Conservation (phyloP, 2,888 invertebrate species). For the Cacoxenus indagator region DNA sequence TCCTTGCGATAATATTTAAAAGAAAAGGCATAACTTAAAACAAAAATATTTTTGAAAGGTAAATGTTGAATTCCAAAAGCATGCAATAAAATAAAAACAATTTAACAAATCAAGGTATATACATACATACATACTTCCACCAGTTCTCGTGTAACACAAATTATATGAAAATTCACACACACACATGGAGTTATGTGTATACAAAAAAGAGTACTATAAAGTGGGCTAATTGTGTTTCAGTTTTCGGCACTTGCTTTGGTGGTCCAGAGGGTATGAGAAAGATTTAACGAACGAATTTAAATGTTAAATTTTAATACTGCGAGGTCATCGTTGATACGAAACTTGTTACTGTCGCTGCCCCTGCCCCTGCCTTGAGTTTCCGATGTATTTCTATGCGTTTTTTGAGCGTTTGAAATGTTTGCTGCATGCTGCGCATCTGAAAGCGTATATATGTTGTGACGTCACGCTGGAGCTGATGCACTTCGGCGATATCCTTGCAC, state of each 20-base stretch:
- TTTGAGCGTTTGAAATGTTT: slow-evolving; percentile 80
- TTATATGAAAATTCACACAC: no score
- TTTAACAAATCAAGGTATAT: no score
- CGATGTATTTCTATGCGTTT: slow-evolving; percentile 75
- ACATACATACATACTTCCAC: no score
- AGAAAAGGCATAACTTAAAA: no score
- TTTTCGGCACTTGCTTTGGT: no score
- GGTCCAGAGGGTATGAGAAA: not conserved
- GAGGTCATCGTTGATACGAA: slow-evolving; percentile 17
- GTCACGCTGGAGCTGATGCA: slow-evolving; percentile 84
- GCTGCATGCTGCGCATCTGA: slow-evolving; percentile 78
- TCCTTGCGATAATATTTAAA: not conserved
- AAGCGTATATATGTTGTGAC: slow-evolving; percentile 81
- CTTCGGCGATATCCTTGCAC: slow-evolving; percentile 83
- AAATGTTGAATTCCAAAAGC: no score
- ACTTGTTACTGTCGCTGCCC: slow-evolving; percentile 31
- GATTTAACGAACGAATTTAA: not conserved
- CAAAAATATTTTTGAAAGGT: no score
- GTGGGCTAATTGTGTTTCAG: no score
- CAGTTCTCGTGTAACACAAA: no score
- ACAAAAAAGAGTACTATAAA: no score
- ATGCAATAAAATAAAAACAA: no score
- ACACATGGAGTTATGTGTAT: no score
- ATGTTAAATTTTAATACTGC: slow-evolving; percentile 26
- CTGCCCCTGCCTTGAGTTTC: slow-evolving; percentile 17